Conservation (phyloP, 92 coral and sea anemone species). For the Epizoanthus illoricatus region DNA sequence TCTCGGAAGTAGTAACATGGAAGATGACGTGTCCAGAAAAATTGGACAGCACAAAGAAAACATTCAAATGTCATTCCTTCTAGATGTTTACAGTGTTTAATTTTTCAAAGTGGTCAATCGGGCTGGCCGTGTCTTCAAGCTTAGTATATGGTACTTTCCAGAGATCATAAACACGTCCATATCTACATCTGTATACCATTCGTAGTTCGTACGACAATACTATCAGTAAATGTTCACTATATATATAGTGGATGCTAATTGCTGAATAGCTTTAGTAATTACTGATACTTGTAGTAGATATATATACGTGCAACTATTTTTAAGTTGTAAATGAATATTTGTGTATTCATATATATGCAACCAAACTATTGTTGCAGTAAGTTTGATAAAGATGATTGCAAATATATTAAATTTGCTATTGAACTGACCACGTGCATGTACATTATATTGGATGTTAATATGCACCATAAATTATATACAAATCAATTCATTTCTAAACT, state of each 20-base stretch:
- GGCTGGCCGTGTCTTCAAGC: neutral
- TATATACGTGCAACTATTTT: neutral
- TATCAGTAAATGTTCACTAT: neutral
- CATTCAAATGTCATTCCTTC: constrained; percentile 11
- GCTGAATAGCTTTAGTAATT: neutral
- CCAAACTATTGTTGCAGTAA: neutral
- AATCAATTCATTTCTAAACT: neutral
- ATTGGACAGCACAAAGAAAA: neutral
- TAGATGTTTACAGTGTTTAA: neutral
- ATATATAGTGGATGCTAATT: neutral
- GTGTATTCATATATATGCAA: constrained; percentile 9
- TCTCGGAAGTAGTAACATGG: neutral
- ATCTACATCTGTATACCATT: too few relatives aligned
- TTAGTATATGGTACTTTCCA: neutral
- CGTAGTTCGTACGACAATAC: too few relatives aligned
- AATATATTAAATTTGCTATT: neutral
- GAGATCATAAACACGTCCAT: too few relatives aligned
- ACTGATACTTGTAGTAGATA: too few relatives aligned
- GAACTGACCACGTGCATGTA: neutral
- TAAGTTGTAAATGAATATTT: constrained; percentile 26
- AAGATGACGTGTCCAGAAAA: neutral
- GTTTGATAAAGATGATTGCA: neutral
- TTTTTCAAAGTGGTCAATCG: neutral
- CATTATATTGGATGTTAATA: neutral
- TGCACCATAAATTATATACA: neutral